Evolutionary conservation across 1,140 invertebrate genomes (phyloP).

Genomic region (Cardiocondyla obscurior): DNA sequence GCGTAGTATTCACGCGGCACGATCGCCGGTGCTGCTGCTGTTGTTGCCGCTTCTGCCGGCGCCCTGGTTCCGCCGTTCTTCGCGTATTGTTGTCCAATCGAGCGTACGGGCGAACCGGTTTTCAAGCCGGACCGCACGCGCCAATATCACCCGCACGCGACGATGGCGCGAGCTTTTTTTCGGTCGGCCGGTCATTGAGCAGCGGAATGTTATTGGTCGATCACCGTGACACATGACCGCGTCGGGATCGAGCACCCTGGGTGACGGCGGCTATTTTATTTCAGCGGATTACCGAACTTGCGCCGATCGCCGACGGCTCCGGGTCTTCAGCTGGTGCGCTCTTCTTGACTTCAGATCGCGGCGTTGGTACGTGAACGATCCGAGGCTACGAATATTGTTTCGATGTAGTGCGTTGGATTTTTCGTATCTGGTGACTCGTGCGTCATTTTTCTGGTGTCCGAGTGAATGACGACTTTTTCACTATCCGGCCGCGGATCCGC

Average conservation of each 20-base stretch:
- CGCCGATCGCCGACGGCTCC: background rate
- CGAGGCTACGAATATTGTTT: background rate
- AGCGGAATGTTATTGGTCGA: constrained; percentile 57
- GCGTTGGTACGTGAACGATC: background rate
- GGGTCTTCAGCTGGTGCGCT: constrained; percentile 10
- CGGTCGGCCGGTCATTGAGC: constrained; percentile 44
- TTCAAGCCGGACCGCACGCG: constrained; percentile 53
- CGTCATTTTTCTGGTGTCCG: background rate
- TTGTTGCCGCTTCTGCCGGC: constrained; percentile 68
- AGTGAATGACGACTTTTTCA: background rate
- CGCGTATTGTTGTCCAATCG: constrained; percentile 77
- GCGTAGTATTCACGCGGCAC: constrained; percentile 74
- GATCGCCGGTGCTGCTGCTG: constrained; percentile 69
- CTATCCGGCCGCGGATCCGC: too few species aligned
- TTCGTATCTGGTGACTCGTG: background rate
- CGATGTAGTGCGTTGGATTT: constrained; percentile 28
- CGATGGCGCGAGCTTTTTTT: constrained; percentile 40
- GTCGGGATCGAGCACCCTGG: constrained; percentile 29
- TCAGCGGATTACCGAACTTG: background rate
- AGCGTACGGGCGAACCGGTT: constrained; percentile 73
- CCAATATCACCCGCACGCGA: constrained; percentile 49
- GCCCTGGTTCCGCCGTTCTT: constrained; percentile 66
- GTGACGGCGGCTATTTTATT: constrained; percentile 35
- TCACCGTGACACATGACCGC: constrained; percentile 62
- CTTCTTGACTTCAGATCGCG: background rate